Evolutionary conservation across 2,113 vertebrate species (phyloP).

Genomic region (Spea multiplicata): DNA sequence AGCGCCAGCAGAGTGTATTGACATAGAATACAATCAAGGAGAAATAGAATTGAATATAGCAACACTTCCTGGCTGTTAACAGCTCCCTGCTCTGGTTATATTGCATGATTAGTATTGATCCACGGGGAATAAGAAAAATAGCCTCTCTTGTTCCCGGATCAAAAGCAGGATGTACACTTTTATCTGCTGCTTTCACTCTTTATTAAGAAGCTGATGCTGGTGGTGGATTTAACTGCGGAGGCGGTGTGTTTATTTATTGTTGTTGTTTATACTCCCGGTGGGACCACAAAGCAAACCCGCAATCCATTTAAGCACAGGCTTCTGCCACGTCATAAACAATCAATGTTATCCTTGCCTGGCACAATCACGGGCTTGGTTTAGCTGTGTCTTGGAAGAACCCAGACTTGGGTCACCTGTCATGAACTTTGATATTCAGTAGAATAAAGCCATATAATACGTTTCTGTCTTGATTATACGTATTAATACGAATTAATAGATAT

Average conservation of each 20-base stretch:
- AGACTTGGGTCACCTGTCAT: no score
- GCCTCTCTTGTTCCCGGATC: conserved; percentile 51
- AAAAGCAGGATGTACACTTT: conserved; percentile 54
- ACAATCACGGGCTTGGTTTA: background rate
- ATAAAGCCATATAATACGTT: no score
- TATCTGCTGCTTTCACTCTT: conserved; percentile 52
- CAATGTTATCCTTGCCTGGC: background rate
- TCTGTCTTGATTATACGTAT: no score
- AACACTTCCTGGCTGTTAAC: conserved; percentile 54
- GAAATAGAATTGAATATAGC: conserved; percentile 57
- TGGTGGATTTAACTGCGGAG: conserved; percentile 44
- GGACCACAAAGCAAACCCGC: conserved; percentile 46
- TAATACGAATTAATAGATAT: no score
- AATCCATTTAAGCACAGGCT: conserved; percentile 24
- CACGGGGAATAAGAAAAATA: conserved; percentile 55
- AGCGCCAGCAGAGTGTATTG: conserved; percentile 53
- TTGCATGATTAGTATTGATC: conserved; percentile 61
- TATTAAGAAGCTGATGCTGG: conserved; percentile 48
- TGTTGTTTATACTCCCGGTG: conserved; percentile 35
- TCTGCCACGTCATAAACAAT: conserved; percentile 27
- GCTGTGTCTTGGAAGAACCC: no score
- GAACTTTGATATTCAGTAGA: no score
- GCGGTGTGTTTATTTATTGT: conserved; percentile 41
- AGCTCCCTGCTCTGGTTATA: conserved; percentile 54
- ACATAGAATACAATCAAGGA: conserved; percentile 52